Conservation (phyloP, 2,888 invertebrate genomes). For the Papilio elwesi region DNA sequence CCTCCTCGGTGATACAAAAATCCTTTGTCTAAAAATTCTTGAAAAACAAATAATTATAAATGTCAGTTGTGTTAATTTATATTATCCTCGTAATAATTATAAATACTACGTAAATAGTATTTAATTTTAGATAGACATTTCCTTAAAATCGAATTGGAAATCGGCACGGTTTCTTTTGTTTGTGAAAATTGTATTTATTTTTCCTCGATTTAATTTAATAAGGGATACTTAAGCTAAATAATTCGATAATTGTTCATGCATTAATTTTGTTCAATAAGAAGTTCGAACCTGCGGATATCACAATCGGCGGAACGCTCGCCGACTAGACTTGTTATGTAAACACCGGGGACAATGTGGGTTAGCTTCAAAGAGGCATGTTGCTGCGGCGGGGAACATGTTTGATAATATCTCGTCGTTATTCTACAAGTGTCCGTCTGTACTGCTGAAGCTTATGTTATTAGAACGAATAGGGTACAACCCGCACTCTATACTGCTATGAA, state of each 20-base stretch:
- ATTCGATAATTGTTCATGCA: neutral
- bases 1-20: too few species aligned
- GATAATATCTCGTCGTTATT: constrained; percentile 28
- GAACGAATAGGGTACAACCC: neutral
- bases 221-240: neutral
- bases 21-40: too few species aligned
- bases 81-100: neutral
- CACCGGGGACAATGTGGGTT: constrained; percentile 27
- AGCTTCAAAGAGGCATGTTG: neutral
- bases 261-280: neutral
- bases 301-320: neutral
- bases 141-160: neutral
- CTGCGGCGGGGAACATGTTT: constrained; percentile 25
- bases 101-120: too few species aligned
- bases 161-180: neutral
- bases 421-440: neutral
- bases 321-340: constrained; percentile 33
- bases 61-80: neutral
- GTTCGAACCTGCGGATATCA: neutral
- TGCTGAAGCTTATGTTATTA: constrained; percentile 5
- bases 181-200: neutral
- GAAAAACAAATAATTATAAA: too few species aligned
- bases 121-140: neutral
- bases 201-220: neutral
- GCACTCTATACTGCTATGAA: neutral